Evolutionary conservation across 2,888 invertebrate genomes (phyloP).

Genomic region (Chirona hameri): DNA sequence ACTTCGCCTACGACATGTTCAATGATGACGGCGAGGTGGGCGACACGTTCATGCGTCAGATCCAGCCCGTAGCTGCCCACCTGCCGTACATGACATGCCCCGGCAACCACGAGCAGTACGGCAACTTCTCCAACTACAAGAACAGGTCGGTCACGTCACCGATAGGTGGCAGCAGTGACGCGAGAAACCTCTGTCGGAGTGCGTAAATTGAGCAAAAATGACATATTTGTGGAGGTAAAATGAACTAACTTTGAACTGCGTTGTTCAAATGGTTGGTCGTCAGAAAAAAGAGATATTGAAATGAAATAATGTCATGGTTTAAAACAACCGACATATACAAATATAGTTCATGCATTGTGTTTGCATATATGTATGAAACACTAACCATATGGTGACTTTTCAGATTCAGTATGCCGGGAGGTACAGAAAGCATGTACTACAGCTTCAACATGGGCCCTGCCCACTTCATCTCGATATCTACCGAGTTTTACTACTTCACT

Average conservation of each 20-base stretch:
- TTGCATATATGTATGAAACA: no score
- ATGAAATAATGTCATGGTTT: no score
- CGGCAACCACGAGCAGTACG: slow-evolving; percentile 53
- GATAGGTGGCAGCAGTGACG: no score
- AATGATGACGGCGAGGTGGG: slow-evolving; percentile 74
- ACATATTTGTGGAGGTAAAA: no score
- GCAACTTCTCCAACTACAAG: slow-evolving; percentile 93
- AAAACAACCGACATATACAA: no score
- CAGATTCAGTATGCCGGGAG: slow-evolving; percentile 82
- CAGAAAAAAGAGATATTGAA: no score
- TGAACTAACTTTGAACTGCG: no score
- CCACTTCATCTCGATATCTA: slow-evolving; percentile 86
- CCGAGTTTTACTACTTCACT: slow-evolving; percentile 90
- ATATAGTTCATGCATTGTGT: no score
- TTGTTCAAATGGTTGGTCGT: no score
- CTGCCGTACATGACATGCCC: slow-evolving; percentile 68
- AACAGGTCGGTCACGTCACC: slow-evolving; percentile 52
- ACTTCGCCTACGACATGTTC: slow-evolving; percentile 93
- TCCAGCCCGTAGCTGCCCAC: slow-evolving; percentile 81
- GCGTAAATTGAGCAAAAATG: no score
- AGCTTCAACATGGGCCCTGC: slow-evolving; percentile 85
- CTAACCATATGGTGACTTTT: no score
- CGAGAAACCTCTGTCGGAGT: no score
- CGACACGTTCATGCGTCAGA: slow-evolving; percentile 88
- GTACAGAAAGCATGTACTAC: slow-evolving; percentile 61